Conservation (phyloP, 2,888 invertebrate species). For the Heliconius cydno region DNA sequence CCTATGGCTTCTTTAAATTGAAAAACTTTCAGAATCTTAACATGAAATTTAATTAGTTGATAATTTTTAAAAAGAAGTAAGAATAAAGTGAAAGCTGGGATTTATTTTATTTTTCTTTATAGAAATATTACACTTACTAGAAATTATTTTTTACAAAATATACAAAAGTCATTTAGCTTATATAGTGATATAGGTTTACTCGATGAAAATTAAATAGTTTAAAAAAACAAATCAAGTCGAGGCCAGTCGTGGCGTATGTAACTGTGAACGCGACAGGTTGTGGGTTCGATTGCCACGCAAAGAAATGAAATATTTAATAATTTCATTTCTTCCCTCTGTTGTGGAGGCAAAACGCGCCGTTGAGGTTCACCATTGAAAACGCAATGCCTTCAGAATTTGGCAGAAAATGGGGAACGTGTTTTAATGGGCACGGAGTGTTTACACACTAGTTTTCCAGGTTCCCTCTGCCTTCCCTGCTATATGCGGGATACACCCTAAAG, state of each 20-base stretch:
- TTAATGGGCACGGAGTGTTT: not conserved
- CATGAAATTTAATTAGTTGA: not conserved
- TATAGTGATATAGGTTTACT: no score
- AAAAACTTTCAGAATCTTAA: not conserved
- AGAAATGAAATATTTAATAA: not conserved
- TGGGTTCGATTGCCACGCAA: not conserved
- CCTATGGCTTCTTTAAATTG: constrained; percentile 8
- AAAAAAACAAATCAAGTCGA: no score
- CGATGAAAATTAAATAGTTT: no score
- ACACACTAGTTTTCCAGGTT: not conserved
- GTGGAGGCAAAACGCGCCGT: not conserved
- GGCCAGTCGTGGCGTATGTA: not conserved
- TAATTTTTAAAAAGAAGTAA: not conserved
- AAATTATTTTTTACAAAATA: no score
- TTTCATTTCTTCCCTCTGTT: not conserved
- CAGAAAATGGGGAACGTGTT: not conserved
- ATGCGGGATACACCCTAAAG: not conserved
- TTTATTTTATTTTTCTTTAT: not conserved
- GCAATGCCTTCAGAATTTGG: not conserved
- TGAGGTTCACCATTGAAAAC: not conserved
- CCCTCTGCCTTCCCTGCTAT: not conserved
- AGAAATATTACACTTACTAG: not conserved
- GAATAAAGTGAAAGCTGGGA: not conserved
- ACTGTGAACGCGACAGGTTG: not conserved
- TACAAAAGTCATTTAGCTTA: no score